These are phyloP conservation scores for Saturnia pavonia DNA, from an alignment of 2,888 invertebrate species.

Conservation along the genomic window DNA sequence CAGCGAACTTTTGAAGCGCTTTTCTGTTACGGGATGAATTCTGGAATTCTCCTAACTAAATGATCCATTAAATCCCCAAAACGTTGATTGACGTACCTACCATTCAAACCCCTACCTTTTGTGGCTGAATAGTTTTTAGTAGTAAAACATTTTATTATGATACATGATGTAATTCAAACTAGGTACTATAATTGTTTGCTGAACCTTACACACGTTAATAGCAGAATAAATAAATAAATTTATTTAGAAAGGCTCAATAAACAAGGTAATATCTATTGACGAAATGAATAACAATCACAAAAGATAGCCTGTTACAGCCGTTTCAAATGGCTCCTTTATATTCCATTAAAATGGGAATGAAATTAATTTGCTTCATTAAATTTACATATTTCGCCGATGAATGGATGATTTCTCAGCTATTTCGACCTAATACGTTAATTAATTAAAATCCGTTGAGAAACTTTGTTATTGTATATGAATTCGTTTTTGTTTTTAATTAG, in stretches of 20 bases:
- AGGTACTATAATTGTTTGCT: not conserved
- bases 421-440: conserved; percentile 10
- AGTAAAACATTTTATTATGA: too few relatives aligned
- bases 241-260: conserved; percentile 15
- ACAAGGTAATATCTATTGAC: conserved; percentile 22
- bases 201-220: not conserved
- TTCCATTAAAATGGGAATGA: conserved; percentile 15
- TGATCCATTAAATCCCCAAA: too few relatives aligned
- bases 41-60: too few relatives aligned
- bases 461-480: not conserved
- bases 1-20: too few relatives aligned
- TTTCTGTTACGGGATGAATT: too few relatives aligned
- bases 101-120: too few relatives aligned
- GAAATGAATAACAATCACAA: conserved; percentile 16
- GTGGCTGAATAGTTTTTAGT: too few relatives aligned
- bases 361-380: conserved; percentile 41
- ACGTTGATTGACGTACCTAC: too few relatives aligned
- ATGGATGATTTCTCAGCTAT: conserved; percentile 15
- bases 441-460: conserved; percentile 9
- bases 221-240: not conserved
- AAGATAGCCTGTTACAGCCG: conserved; percentile 28
- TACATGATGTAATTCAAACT: too few relatives aligned
- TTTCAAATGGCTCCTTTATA: conserved; percentile 10
- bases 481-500: not conserved
- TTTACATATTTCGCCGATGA: conserved; percentile 39